Evolutionary conservation across 1,140 invertebrate genomes (phyloP).

Genomic region (Polypedilum pembai): DNA sequence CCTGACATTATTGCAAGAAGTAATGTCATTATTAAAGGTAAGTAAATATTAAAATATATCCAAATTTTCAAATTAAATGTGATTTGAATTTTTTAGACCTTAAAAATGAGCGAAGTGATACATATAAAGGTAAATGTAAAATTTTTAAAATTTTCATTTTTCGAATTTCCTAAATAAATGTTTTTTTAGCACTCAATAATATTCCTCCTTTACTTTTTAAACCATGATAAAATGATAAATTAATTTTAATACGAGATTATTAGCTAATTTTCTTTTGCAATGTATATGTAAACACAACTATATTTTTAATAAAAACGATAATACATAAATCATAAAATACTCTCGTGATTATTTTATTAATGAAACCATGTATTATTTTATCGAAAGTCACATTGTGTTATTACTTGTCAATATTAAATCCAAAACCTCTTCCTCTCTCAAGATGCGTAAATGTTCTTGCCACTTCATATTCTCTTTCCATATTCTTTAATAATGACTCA

Average conservation of each 20-base stretch:
- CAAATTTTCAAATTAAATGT: background rate
- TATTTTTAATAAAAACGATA: too few relatives aligned
- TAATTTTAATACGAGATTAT: background rate
- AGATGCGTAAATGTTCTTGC: conserved; percentile 89
- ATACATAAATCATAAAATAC: too few relatives aligned
- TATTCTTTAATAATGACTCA: conserved; percentile 81
- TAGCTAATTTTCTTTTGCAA: conserved; percentile 20
- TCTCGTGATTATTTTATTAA: too few relatives aligned
- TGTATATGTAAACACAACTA: too few relatives aligned
- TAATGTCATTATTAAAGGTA: conserved; percentile 40
- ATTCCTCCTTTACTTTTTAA: background rate
- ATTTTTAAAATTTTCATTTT: too few relatives aligned
- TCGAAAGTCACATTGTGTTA: conserved; percentile 36
- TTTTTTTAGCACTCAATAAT: background rate
- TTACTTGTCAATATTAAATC: conserved; percentile 49
- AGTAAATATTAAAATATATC: background rate
- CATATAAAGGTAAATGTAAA: background rate
- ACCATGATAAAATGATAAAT: background rate
- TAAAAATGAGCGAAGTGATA: background rate
- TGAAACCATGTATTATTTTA: background rate
- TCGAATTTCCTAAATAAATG: too few relatives aligned
- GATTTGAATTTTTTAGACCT: background rate
- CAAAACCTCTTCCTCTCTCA: conserved; percentile 83
- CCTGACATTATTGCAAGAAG: conserved; percentile 40
- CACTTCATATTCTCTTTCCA: conserved; percentile 92